Percentiles rank a stretch among this genome's conserved stretches.
These are phyloP conservation scores for Cenopis cana DNA, from an alignment of 2,888 invertebrate genomes.

Conservation along the genomic window DNA sequence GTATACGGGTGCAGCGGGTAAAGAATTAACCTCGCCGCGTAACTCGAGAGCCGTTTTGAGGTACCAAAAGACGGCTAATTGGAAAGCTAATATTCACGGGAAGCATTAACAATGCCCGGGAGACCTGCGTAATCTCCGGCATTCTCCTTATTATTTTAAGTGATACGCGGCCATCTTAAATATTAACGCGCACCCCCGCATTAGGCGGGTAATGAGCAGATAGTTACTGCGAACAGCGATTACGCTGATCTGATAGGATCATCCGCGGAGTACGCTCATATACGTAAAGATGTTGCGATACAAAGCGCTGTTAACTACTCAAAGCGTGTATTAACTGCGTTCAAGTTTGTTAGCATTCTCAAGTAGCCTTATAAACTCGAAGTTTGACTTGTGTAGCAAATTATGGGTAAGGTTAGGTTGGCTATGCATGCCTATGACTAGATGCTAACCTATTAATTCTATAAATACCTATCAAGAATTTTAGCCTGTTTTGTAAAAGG, in stretches of 20 bases:
- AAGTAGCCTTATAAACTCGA: conserved; percentile 2
- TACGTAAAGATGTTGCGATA: neutral
- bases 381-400: neutral
- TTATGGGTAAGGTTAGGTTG: neutral
- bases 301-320: conserved; percentile 3
- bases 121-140: conserved; percentile 71
- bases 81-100: conserved; percentile 82
- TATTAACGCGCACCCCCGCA: conserved; percentile 61
- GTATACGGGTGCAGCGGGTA: conserved; percentile 63
- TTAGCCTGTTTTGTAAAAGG: neutral
- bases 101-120: conserved; percentile 80
- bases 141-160: conserved; percentile 77
- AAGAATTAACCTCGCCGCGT: conserved; percentile 63
- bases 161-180: conserved; percentile 67
- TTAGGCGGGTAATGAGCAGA: conserved; percentile 49
- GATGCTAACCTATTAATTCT: neutral
- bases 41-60: conserved; percentile 74
- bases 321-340: conserved; percentile 4
- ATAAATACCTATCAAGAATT: neutral
- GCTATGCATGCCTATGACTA: neutral
- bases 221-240: conserved; percentile 35
- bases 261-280: neutral
- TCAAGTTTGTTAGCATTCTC: conserved; percentile 4
- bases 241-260: conserved; percentile 12
- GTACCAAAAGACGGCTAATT: conserved; percentile 80